Evolutionary conservation across 2,113 vertebrate genomes (phyloP), one percentile per base, ranked within the genome.

Genomic region (Scalopus aquaticus): DNA sequence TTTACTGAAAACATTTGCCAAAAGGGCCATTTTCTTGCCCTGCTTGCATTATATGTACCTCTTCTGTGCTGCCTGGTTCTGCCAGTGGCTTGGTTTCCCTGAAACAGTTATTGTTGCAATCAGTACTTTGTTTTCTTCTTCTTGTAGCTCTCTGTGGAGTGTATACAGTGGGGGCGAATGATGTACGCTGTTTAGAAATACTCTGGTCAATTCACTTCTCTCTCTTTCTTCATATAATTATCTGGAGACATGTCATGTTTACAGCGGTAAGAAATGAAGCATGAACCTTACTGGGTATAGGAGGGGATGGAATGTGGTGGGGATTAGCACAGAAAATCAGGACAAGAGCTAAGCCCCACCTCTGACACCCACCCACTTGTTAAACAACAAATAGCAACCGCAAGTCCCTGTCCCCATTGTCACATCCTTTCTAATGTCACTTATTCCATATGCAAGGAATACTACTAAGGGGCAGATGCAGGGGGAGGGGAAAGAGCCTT

Each of bases 41-140:
- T 42, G n/a, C 35, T 20, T 95, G 70, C 28, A 95, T 44, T 74
- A 85, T 46, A 26, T 54, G 37, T 42, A 42, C 22, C 37, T 94
- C 46, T 94, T 91, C 81, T 11, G 54, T 62, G 88, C 92, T 83
- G 46, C 67, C 80, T 95, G 30, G 93, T 91, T 96, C 93, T 93
- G 90, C 60, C 91, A 93, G 86, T 89, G 93, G 49, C 81, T 5
- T 15, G 30, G 32, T 32, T 82, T 46, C 37, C 69, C 65, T 93
- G 30, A 6, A 64, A 11, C 1, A n/a, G 42, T 85, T 93, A 78
- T 91, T 69, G 37, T 72, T 49, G 10, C 16, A 4, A 32, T 81
- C 30, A 30, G 16, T 56, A 30, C 49, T 37, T 24, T 15, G 28
- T 60, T 60, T 64, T 32, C 24, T 26, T 54, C 32, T 42, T 70